phyloP scores from a whole-genome alignment of 1,140 invertebrate species.

The Drosophila burlai region DNA sequence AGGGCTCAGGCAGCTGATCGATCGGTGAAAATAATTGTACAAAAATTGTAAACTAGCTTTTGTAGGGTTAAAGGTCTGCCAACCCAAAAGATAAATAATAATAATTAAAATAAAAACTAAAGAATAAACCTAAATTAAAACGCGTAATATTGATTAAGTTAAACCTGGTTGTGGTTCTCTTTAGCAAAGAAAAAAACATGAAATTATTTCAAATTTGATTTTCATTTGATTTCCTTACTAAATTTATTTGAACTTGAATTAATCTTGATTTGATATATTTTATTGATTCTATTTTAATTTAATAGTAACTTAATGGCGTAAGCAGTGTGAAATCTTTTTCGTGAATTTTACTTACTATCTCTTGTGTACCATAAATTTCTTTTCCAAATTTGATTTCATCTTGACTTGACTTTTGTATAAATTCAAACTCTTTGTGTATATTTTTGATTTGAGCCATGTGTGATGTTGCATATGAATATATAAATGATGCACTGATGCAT shows the following conservation, averaged over 20 bases:
- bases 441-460: slow-evolving; percentile 50
- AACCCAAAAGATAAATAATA: slow-evolving; percentile 5
- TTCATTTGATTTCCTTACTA: slow-evolving; percentile 53
- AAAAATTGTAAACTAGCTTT: slow-evolving; percentile 77
- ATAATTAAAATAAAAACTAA: slow-evolving; percentile 11
- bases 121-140: slow-evolving; percentile 46
- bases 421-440: slow-evolving; percentile 19
- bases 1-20: slow-evolving; percentile 16
- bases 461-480: slow-evolving; percentile 44
- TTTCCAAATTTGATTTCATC: slow-evolving; percentile 36
- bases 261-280: slow-evolving; percentile 56
- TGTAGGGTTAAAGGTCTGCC: slow-evolving; percentile 66
- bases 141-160: slow-evolving; percentile 28
- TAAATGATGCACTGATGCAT: slow-evolving; percentile 60
- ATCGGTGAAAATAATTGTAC: slow-evolving; percentile 51
- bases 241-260: slow-evolving; percentile 51
- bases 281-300: slow-evolving; percentile 24
- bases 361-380: slow-evolving; percentile 34
- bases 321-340: slow-evolving; percentile 75
- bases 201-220: slow-evolving; percentile 33
- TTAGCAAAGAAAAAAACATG: slow-evolving; percentile 47
- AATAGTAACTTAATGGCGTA: slow-evolving; percentile 33
- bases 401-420: slow-evolving; percentile 25
- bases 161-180: slow-evolving; percentile 79
- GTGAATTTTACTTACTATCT: slow-evolving; percentile 64